These are phyloP conservation scores for Pedetes capensis DNA, from an alignment of 2,113 vertebrate species.

Conservation along the genomic window DNA sequence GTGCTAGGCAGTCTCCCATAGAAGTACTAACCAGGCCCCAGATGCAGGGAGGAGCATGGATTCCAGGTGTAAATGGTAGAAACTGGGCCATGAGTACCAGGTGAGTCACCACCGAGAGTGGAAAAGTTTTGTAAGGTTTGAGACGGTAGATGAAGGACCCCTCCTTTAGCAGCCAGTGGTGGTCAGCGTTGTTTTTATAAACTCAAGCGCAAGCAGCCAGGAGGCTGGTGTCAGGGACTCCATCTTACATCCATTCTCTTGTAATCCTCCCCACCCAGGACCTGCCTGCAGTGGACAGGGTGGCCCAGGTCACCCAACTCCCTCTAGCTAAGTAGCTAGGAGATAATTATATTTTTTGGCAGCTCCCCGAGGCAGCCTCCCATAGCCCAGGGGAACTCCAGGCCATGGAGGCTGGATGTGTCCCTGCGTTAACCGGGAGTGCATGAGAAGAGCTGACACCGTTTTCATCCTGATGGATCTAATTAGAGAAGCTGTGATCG, in stretches of 20 bases:
- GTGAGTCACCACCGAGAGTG: too few species aligned
- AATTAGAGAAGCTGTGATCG: not conserved
- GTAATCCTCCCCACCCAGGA: not conserved
- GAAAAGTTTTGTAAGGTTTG: too few species aligned
- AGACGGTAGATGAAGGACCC: not conserved
- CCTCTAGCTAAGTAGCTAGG: not conserved
- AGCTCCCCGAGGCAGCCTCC: not conserved
- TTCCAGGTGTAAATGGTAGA: too few species aligned
- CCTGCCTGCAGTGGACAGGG: not conserved
- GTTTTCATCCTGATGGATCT: not conserved
- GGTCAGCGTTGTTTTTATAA: not conserved
- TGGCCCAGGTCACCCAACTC: not conserved
- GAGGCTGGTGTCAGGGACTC: not conserved
- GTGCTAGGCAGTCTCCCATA: too few species aligned
- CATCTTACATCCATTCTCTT: not conserved
- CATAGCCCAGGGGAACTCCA: not conserved
- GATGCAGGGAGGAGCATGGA: not conserved
- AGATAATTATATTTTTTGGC: not conserved
- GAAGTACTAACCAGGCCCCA: not conserved
- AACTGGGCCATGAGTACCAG: not conserved
- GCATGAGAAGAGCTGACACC: not conserved
- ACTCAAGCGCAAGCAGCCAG: not conserved
- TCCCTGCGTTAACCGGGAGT: slow-evolving; percentile 12
- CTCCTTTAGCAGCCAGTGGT: not conserved
- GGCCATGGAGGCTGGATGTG: not conserved